Base-by-base conservation (phyloP, 2,888 invertebrate genomes). In the Mimachlamys varia region DNA sequence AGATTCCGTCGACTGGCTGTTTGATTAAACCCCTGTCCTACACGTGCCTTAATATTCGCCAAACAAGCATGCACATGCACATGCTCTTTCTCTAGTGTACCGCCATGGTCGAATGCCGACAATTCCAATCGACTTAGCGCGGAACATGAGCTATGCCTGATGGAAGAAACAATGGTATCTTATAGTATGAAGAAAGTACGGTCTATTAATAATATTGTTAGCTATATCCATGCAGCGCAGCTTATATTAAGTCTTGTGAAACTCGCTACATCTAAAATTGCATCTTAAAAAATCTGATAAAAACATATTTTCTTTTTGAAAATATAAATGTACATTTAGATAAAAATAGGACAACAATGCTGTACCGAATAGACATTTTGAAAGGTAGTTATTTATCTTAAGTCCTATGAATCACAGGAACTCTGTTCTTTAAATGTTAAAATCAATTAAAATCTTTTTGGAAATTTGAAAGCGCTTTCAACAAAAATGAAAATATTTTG, bases 91-190 rank as follows among this genome's bases (percentile, higher is more conserved):
- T 76, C 12, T 7, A 27, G 33, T 76, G 76, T 76, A 76, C 76
- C 27, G 76, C 76, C 76, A 76, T 76, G 76, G 76, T 76, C 76
- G 76, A 76, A 27, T 76, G 76, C 76, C 76, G 76, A 76, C 76
- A 33, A 76, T 76, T 76, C 76, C 76, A 76, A 76, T 76, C 33
- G 27, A 33, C 76, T 76, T 76, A 76, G 76, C 76, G 76, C 33
- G 15, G 33, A 76, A 76, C 76, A 76, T 76, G 76, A 27, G 33
- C 33, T 76, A 76, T 76, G 33, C 76, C 27, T 33, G 33, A 12
- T 76, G 22, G 76, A 33, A 27, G 76, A 33, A 76, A 76, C 76
- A 76, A 76, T 76, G 76, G 27, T 15, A 22, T 76, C 76, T 76
- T 7, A 76, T 33, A 10, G 76, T 33, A 76, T 19, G 76, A 17